Percentiles rank a stretch among this genome's conserved stretches.
These are phyloP conservation scores for Setophaga coronata DNA, from an alignment of 2,113 vertebrate species.

Conservation along the genomic window DNA sequence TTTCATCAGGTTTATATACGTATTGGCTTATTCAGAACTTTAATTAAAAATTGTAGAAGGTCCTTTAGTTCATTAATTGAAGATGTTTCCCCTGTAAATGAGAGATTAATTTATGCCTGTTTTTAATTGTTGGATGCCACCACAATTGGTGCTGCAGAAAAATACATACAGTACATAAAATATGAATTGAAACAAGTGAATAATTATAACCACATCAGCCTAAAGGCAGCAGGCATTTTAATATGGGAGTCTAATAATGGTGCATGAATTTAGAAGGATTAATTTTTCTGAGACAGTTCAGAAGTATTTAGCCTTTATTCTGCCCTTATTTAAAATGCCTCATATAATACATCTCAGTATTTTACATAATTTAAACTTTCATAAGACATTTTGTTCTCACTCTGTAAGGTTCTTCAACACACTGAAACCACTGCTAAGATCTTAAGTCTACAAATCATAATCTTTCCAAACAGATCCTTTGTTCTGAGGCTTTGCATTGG, in stretches of 20 bases:
- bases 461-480: background rate
- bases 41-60: constrained; percentile 42
- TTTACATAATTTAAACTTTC: constrained; percentile 56
- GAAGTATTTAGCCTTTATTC: constrained; percentile 63
- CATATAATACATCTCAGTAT: constrained; percentile 20
- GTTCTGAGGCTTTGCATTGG: background rate
- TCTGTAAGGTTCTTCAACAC: background rate
- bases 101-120: constrained; percentile 52
- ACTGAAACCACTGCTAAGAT: background rate
- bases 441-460: background rate
- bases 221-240: constrained; percentile 52
- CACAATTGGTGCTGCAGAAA: constrained; percentile 7
- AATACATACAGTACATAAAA: constrained; percentile 35
- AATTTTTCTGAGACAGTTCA: constrained; percentile 53
- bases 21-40: constrained; percentile 24
- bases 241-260: constrained; percentile 40
- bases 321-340: constrained; percentile 47
- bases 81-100: constrained; percentile 16
- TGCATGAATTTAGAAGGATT: constrained; percentile 59
- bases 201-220: constrained; percentile 49
- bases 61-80: constrained; percentile 44
- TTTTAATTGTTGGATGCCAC: constrained; percentile 53
- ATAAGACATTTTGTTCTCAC: constrained; percentile 17
- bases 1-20: background rate
- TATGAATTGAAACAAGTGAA: constrained; percentile 54